These are phyloP conservation scores for Agriotes lineatus DNA, from an alignment of 2,888 invertebrate genomes.

Conservation along the genomic window DNA sequence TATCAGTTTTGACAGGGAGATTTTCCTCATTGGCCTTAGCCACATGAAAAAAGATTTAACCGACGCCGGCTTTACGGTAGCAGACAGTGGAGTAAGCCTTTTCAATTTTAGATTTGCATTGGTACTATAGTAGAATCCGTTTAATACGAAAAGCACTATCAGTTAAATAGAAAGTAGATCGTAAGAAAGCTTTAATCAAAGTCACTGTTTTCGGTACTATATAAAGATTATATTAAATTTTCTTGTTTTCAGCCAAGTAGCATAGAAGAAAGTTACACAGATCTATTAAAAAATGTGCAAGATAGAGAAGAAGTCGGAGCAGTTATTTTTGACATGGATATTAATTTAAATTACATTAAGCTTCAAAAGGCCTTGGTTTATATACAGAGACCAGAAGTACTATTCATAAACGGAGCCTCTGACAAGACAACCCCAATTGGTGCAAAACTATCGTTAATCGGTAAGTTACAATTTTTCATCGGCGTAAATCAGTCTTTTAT, in stretches of 20 bases:
- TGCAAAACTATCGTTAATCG: constrained; percentile 62
- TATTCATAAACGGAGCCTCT: constrained; percentile 68
- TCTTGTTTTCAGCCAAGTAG: not conserved
- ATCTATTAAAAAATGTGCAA: constrained; percentile 43
- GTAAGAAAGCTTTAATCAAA: not conserved
- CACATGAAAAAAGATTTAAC: constrained; percentile 63
- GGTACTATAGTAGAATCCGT: too few relatives aligned
- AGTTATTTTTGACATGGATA: constrained; percentile 71
- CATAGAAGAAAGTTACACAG: constrained; percentile 41
- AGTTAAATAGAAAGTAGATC: too few relatives aligned
- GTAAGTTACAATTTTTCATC: too few relatives aligned
- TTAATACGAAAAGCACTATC: too few relatives aligned
- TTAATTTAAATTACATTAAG: constrained; percentile 68
- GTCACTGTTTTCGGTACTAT: not conserved
- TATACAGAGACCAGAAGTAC: constrained; percentile 67
- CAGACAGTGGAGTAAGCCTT: constrained; percentile 66
- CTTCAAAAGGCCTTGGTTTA: constrained; percentile 68
- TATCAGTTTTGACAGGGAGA: constrained; percentile 67
- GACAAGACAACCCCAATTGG: constrained; percentile 65
- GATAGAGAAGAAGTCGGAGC: constrained; percentile 70
- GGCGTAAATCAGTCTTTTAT: too few relatives aligned
- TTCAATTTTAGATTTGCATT: not conserved
- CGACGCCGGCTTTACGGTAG: constrained; percentile 65
- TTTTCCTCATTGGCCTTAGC: constrained; percentile 66
- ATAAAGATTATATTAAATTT: too few relatives aligned